Evolutionary conservation across 1,140 invertebrate species (phyloP), one percentile per base, ranked within the genome.

Genomic region (Orius insidiosus): DNA sequence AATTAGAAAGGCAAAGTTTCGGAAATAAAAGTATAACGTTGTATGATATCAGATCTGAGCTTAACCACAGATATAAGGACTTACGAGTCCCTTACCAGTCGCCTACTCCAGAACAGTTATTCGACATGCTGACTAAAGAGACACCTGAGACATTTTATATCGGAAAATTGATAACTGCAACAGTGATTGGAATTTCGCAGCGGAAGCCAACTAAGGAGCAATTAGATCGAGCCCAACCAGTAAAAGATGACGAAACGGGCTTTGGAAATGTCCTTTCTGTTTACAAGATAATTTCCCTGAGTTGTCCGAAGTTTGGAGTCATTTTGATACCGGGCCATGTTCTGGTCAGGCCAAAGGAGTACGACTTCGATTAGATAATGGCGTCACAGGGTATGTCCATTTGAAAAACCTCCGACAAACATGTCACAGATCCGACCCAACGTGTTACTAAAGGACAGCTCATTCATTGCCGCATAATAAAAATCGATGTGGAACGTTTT

Each of bases 251-350:
- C 47, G 88, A 94, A 56, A 90, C 85, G 30, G 85, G 86, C 66
- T 93, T 5, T 98, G 92, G 90, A 85, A 92, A 59, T 98, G 95
- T 68, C 92, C 92, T 0, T 96, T 96, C 60, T 99, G 95, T 68
- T 65, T 85, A 50, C 93, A 92, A 58, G 92, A 89, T 62, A 85
- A 94, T 60, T 95, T 97, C 56, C 81, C 85, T 1, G 92, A 97
- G 59, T 66, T 97, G 1, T 88, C n/a, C 32, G 90, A 98, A 64
- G 74, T 97, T 3, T 97, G 93, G 93, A 92, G 90, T 67, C 93
- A 98, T 65, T 97, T 97, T 67, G 93, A 97, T 64, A 82, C 87
- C 34, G 85, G 84, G 30, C 78, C 81, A 14, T 99, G 95, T 68
- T 90, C 86, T 0, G 96, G 96, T 0, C 85, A 92, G 63, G 86